Percentiles rank a stretch among this genome's conserved stretches.
These are phyloP conservation scores for Catharus fuscescens DNA, from an alignment of 2,113 vertebrate species.

Conservation along the genomic window DNA sequence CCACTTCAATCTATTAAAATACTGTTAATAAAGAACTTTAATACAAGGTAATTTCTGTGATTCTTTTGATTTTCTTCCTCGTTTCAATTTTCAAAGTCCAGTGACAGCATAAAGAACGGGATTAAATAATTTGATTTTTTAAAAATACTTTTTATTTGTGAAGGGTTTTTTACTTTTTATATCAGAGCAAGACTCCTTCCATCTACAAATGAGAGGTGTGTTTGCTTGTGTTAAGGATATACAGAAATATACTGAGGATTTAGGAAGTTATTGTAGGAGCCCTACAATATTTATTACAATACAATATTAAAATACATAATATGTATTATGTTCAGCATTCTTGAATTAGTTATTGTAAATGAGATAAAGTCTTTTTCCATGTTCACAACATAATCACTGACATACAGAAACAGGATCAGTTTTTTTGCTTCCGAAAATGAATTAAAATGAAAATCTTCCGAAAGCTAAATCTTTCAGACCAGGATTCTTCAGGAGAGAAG, in stretches of 20 bases:
- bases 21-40: background rate
- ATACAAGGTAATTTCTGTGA: background rate
- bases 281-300: too few species aligned
- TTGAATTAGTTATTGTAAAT: background rate
- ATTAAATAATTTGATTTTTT: background rate
- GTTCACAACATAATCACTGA: background rate
- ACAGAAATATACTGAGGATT: background rate
- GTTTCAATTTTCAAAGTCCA: background rate
- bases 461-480: background rate
- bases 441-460: background rate
- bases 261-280: background rate
- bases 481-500: background rate
- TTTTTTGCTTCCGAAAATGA: background rate
- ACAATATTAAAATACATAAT: too few species aligned
- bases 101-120: background rate
- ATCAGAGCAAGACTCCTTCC: background rate
- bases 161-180: background rate
- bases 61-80: background rate
- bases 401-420: background rate
- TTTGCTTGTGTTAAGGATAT: background rate
- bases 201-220: background rate
- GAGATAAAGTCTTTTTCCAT: background rate
- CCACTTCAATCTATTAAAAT: background rate
- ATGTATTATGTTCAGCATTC: background rate
- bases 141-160: background rate